Base-by-base conservation (phyloP, 2,113 vertebrate genomes). In the Apeltes quadracus region DNA sequence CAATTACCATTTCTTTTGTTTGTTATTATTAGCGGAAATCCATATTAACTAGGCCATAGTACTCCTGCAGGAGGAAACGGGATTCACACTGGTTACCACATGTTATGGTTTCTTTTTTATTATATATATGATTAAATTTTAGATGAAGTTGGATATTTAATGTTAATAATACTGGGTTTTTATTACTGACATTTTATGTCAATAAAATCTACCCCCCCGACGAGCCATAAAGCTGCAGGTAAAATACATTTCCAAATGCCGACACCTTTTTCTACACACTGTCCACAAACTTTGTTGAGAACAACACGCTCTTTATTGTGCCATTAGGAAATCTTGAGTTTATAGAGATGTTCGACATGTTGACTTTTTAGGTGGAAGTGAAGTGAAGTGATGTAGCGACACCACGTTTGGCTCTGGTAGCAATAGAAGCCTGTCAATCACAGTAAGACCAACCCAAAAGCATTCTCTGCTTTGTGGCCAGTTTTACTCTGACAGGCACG, bases 1-100 rank as follows among this genome's bases (percentile, higher is more conserved):
- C 15, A 1, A 16, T n/a, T 44, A 44, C 50, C 9, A 4, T 43
- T 59, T 36, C 44, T 18, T 68, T 4, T 25, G 46, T 66, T 56
- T 68, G 25, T 56, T 73, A 27, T 62, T n/a, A 32, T 62, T 20
- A 16, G 16, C 41, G 68, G 13, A 61, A 56, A 41, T 72, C 20
- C 3, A 25, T 55, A 46, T 55, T 63, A 62, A 67, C 39, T 39
- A 32, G 32, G 43, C 54, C n/a, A 27, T 16, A 43, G 22, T 48
- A 48, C 44, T 48, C 18, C 44, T 44, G 25, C 25, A 56, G 32
- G 29, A n/a, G 44, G 22, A 27, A 58, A 22, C 15, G n/a, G 72
- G 51, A 41, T 29, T 57, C 8, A 20, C 15, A 12, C 1, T 56
- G 41, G 53, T 48, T 11, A 22, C 50, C 50, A 29, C 36, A 38